Evolutionary conservation across 2,113 vertebrate species (phyloP), one percentile per base, ranked within the genome.

Genomic region (Cyprinus carpio): DNA sequence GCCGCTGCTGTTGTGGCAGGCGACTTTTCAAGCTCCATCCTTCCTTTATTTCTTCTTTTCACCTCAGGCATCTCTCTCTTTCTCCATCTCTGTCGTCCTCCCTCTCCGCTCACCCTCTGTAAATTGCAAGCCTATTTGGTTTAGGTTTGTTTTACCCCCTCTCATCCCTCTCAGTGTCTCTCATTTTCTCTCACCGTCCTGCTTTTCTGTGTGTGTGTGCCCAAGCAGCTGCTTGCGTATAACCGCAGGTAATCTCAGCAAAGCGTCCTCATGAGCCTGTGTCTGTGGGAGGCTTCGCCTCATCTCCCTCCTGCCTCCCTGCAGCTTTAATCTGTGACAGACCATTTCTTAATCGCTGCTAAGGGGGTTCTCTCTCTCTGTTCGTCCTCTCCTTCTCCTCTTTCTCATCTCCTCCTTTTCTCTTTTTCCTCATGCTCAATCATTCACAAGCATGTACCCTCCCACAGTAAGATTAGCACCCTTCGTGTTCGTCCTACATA

Each of bases 301-400:
- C 93, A 93, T 94, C 93, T 93, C 91, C 92, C 87, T 91, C 91
- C 90, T 93, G 92, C 92, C 92, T 94, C 94, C 93, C 94, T 90
- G 91, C 93, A 93, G 94, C 94, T 93, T 94, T 95, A 94, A 95
- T 95, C 94, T 95, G 93, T 94, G 93, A 95, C 94, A 95, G 94
- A 94, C 94, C 92, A 93, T 95, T 95, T 95, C 93, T 94, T 95
- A 95, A 95, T 95, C 94, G 93, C 94, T 91, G 95, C 94, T 94
- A 92, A 84, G 88, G 94, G 94, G 92, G 89, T 88, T 82, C 85
- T 84, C 43, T 82, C 88, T 67, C 74, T 84, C 78, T 81, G 54
- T 49, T 72, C 79, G 76, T 87, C 56, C 84, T 86, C 3, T 86
- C 1, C 87, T 69, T 80, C 81, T 87, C 56, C 84, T 87, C 4